These are phyloP conservation scores for Dendroctonus ponderosae DNA, from an alignment of 1,140 invertebrate genomes.

Conservation along the genomic window DNA sequence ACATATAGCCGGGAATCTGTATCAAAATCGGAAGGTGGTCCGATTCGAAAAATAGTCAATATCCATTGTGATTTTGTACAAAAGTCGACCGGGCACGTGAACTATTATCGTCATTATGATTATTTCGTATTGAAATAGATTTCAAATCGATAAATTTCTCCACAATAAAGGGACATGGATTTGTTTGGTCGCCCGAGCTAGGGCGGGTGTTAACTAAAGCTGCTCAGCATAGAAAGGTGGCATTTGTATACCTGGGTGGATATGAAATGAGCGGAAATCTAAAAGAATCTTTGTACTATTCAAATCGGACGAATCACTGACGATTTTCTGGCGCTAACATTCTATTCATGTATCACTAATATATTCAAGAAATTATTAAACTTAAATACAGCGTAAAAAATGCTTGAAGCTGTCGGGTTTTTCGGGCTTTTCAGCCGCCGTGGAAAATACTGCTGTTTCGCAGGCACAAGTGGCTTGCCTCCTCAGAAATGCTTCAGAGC, in stretches of 20 bases:
- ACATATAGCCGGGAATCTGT: slow-evolving; percentile 14
- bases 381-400: too few relatives aligned
- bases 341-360: too few relatives aligned
- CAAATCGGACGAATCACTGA: too few relatives aligned
- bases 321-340: too few relatives aligned
- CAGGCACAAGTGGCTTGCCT: too few relatives aligned
- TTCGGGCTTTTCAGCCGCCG: too few relatives aligned
- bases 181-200: neutral
- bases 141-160: slow-evolving; percentile 17
- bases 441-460: too few relatives aligned
- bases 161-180: slow-evolving; percentile 9
- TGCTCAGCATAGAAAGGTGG: neutral
- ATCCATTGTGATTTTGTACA: slow-evolving; percentile 10
- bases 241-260: slow-evolving; percentile 6
- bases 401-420: too few relatives aligned
- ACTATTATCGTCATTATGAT: slow-evolving; percentile 6
- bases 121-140: neutral
- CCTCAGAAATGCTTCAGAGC: too few relatives aligned
- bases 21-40: slow-evolving; percentile 13
- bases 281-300: too few relatives aligned
- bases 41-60: slow-evolving; percentile 13
- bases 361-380: too few relatives aligned
- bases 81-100: slow-evolving; percentile 11
- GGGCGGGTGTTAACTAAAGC: slow-evolving; percentile 12
- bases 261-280: neutral